Base-by-base conservation (phyloP, 2,888 invertebrate species). In the Aphrophora alni region DNA sequence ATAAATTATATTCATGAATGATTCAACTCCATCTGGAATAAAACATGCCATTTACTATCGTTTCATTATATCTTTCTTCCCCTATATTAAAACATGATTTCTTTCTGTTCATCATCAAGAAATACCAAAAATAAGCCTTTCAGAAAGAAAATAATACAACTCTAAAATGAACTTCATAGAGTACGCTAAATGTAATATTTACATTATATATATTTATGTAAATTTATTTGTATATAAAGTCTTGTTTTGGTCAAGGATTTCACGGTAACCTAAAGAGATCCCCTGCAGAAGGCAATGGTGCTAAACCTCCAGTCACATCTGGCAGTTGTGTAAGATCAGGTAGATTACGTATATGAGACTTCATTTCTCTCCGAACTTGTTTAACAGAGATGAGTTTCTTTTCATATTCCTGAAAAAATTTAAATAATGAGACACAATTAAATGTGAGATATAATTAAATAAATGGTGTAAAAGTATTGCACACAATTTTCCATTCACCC, bases 271-370 rank as follows among this genome's bases (percentile, higher is more conserved):
- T 96, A 89, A 98, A 98, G 68, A 98, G 92, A 89, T 98, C 98
- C 0, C 98, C 98, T 51, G 98, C 98, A 3, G 98, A 97, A 51
- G 98, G 98, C 83, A 98, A 89, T 0, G 98, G 98, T 38, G 97
- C 96, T 59, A 98, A 89, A 10, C 97, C 97, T 25, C 97, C 97
- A 0, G 97, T 97, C 0, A 98, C 96, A 87, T 97, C 96, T 0
- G 98, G 98, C 78, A 98, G 89, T 83, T 96, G 93, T 0, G 96
- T 97, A 83, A 98, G 91, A 88, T 98, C 98, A 0, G 98, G 98
- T 84, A 98, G 90, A 88, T 96, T 98, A 84, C 96, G 95, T 86
- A 98, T 93, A 89, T 98, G 98, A 17, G 96, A 95, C 87, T 95
- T 95, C 28, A 98, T 93, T 89, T 98, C 98, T 74, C 95, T 92